Percentiles rank a stretch among this genome's conserved stretches.
These are phyloP conservation scores for Notamacropus eugenii DNA, from an alignment of 2,797 vertebrate species.

Conservation along the genomic window DNA sequence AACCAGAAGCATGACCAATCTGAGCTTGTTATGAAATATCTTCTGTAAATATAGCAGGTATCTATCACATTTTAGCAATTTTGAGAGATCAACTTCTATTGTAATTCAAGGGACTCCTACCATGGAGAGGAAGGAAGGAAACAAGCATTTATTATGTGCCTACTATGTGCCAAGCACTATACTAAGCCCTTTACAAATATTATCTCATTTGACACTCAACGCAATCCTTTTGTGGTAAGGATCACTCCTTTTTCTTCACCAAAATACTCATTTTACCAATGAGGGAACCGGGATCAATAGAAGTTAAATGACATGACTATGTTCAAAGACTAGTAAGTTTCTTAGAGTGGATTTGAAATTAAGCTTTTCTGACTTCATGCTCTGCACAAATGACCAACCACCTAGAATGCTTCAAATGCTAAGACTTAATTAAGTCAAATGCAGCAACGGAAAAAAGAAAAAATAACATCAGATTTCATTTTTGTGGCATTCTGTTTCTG, in stretches of 20 bases:
- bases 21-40: neutral
- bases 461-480: neutral
- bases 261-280: neutral
- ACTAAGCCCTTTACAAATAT: neutral
- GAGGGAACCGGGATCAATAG: neutral
- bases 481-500: neutral
- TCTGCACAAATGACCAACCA: neutral
- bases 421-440: neutral
- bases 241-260: neutral
- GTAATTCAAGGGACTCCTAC: neutral
- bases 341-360: neutral
- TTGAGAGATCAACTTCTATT: neutral
- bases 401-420: neutral
- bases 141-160: neutral
- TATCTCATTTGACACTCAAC: neutral
- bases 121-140: neutral
- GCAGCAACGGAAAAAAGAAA: neutral
- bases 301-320: neutral
- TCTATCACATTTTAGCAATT: neutral
- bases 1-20: neutral
- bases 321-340: neutral
- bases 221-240: neutral
- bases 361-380: neutral
- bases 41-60: neutral
- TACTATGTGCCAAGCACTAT: neutral